phyloP scores from a whole-genome alignment of 2,888 invertebrate genomes.

The Trissolcus japonicus region DNA sequence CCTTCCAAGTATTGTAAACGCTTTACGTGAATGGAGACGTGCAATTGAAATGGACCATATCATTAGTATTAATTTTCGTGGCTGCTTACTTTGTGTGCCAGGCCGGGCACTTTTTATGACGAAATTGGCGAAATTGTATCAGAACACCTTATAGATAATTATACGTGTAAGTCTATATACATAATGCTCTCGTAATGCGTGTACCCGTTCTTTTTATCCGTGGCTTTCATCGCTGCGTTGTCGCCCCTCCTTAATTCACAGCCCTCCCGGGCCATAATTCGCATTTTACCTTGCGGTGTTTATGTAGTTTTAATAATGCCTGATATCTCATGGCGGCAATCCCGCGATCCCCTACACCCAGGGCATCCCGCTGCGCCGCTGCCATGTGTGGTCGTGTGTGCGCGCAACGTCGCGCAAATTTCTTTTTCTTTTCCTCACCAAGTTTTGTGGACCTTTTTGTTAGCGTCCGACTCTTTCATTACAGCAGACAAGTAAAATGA shows the following conservation, averaged over 20 bases:
- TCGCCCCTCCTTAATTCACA: slow-evolving; percentile 72
- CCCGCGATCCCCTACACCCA: slow-evolving; percentile 61
- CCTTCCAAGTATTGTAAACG: no score
- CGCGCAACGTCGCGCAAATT: slow-evolving; percentile 50
- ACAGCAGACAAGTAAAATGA: slow-evolving; percentile 41
- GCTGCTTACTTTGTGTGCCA: slow-evolving; percentile 14
- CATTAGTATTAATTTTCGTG: slow-evolving; percentile 36
- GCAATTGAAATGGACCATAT: slow-evolving; percentile 39
- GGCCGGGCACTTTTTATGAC: slow-evolving; percentile 24
- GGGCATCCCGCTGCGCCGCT: slow-evolving; percentile 61
- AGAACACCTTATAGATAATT: slow-evolving; percentile 47
- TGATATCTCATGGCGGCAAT: slow-evolving; percentile 69
- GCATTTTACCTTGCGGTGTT: slow-evolving; percentile 71
- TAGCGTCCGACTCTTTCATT: slow-evolving; percentile 47
- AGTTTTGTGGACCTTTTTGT: slow-evolving; percentile 33
- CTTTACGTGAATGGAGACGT: slow-evolving; percentile 9
- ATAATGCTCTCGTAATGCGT: slow-evolving; percentile 35
- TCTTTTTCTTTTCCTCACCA: slow-evolving; percentile 54
- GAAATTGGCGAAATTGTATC: slow-evolving; percentile 42
- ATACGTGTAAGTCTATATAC: slow-evolving; percentile 39
- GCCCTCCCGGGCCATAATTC: slow-evolving; percentile 70
- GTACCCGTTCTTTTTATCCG: slow-evolving; percentile 63
- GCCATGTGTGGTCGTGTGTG: slow-evolving; percentile 61
- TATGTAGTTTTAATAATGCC: slow-evolving; percentile 76
- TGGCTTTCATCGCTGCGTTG: slow-evolving; percentile 65